These are phyloP conservation scores for Hafferia zeledoni DNA, from an alignment of 2,797 vertebrate species.

Conservation along the genomic window DNA sequence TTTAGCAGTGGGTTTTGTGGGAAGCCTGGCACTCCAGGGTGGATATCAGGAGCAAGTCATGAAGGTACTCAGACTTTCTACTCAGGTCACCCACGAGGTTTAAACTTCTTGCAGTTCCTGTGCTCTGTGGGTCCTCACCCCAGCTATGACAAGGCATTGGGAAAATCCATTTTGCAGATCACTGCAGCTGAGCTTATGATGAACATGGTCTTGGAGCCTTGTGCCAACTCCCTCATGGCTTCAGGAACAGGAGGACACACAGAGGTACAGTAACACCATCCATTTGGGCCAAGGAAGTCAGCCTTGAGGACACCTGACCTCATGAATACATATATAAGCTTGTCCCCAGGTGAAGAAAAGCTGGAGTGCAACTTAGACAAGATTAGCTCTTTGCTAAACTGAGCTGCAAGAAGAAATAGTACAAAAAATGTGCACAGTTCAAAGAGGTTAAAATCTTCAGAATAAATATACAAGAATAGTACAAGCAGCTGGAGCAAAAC, in stretches of 20 bases:
- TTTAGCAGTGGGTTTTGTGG: not conserved
- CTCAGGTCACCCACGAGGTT: not conserved
- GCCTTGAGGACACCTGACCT: not conserved
- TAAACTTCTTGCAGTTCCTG: not conserved
- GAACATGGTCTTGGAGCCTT: not conserved
- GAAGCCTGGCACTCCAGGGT: not conserved
- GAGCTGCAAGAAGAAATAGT: not conserved
- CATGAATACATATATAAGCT: not conserved
- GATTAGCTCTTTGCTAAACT: not conserved
- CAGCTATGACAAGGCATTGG: not conserved
- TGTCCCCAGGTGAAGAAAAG: not conserved
- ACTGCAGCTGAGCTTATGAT: not conserved
- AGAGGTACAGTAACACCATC: not conserved
- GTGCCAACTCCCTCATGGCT: not conserved
- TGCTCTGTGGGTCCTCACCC: not conserved
- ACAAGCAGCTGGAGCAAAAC: not conserved
- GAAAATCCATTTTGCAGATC: not conserved
- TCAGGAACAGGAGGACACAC: not conserved
- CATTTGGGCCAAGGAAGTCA: not conserved
- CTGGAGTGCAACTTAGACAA: not conserved
- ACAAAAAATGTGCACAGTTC: not conserved
- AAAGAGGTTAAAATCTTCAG: not conserved
- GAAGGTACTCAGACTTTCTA: not conserved
- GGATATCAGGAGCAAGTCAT: not conserved
- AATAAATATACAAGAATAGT: not conserved